Evolutionary conservation across 2,888 invertebrate genomes (phyloP), one percentile per base, ranked within the genome.

Genomic region (Clostera curtula): DNA sequence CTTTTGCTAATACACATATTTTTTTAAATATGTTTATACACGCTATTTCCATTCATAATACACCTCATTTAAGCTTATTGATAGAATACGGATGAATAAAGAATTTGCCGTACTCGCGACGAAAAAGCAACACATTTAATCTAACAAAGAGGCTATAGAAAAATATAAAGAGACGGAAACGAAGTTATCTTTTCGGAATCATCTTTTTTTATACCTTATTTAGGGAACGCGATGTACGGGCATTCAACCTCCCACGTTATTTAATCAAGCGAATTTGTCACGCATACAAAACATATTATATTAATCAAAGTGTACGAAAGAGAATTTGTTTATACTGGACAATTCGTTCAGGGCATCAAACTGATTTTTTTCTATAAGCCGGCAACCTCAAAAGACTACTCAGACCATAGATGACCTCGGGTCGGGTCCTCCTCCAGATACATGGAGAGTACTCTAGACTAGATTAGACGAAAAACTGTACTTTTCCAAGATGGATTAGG

Each of bases 261-360:
- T 63, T 58, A 59, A 65, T 62, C 58, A 56, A 51, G 40, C 43
- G 36, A 52, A 55, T 50, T 51, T 43, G 43, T 48, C 46, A 38
- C 30, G 26, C 9, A 5, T 12, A 20, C 8, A 17, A 19, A 19
- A 25, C 26, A 8, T 19, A 11, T 16, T 24, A 5, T 12, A 7
- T 13, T 20, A 7, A 20, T 11, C n/a, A n/a, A n/a, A n/a, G n/a
- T n/a, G n/a, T n/a, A n/a, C 13, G 12, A 6, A 12, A 9, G 7
- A 11, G 5, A n/a, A n/a, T n/a, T n/a, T n/a, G n/a, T n/a, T n/a
- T n/a, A n/a, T n/a, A n/a, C n/a, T n/a, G n/a, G n/a, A n/a, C n/a
- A n/a, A n/a, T n/a, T n/a, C n/a, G n/a, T n/a, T n/a, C n/a, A n/a
- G n/a, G n/a, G n/a, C n/a, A n/a, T n/a, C n/a, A n/a, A n/a, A n/a